Base-by-base conservation (phyloP, 2,113 vertebrate genomes). In the Numida meleagris region DNA sequence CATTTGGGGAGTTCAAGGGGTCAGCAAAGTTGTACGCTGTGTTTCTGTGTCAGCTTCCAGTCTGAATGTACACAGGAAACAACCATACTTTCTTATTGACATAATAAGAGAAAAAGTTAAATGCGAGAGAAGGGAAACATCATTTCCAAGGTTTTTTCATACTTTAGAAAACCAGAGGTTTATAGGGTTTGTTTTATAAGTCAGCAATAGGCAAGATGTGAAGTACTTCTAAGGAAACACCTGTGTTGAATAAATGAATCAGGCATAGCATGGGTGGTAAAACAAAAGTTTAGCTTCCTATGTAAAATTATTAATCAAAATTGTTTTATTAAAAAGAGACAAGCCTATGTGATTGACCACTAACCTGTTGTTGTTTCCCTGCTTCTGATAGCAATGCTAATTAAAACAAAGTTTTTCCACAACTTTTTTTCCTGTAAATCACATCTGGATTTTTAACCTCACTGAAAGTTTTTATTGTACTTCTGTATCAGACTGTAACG, bases 191-290 rank as follows among this genome's bases (percentile, higher is more conserved):
- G 68, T 88, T 96, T 83, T 83, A 23, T 57, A 77, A 85, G 46
- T 48, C 31, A 77, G 33, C 57, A 93, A 53, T 3, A 76, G 29
- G 67, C 53, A 84, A 72, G 34, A 62, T 36, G 18, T 58, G 76
- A 78, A 81, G 31, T 43, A 59, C 27, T 87, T 95, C 34, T 82
- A 81, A 94, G 95, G 93, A 98, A 96, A 92, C 95, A 97, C 96
- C 97, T 97, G 97, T 76, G 71, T 63, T 73, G 71, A 82, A 81
- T 82, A 91, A 96, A 36, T 50, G 45, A 82, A 88, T 95, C 85
- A 85, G 82, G 55, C 21, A 1, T 78, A 81, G 34, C 31, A 63
- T 62, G 79, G 63, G 77, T 72, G 57, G 83, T 50, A 74, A 93
- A 83, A 6, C 36, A 85, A 74, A 72, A 24, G 62, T 74, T 71